phyloP scores from a whole-genome alignment of 2,113 vertebrate species.

The Gnathonemus echidnorhynchus region DNA sequence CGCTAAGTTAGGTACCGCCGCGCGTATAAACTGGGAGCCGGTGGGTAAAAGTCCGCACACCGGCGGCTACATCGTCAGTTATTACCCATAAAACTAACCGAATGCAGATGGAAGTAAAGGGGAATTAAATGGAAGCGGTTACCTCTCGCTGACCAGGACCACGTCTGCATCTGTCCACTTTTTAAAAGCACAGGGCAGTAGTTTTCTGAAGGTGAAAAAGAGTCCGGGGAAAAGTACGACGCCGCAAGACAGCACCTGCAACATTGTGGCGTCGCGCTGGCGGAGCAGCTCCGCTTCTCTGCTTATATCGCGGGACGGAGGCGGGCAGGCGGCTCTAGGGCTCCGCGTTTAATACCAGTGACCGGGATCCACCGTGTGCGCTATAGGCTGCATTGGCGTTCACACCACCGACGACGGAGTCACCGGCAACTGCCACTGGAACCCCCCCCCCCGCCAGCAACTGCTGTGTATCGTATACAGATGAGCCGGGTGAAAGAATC shows the following conservation, averaged over 20 bases:
- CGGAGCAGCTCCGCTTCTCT: neutral
- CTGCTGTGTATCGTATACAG: conserved; percentile 21
- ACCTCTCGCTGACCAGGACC: conserved; percentile 72
- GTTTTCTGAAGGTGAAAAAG: conserved; percentile 57
- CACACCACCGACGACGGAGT: conserved; percentile 28
- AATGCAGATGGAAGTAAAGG: neutral
- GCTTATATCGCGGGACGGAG: neutral
- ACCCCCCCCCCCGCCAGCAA: conserved; percentile 29
- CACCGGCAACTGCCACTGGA: conserved; percentile 28
- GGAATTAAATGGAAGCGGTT: conserved; percentile 13
- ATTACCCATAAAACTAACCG: neutral
- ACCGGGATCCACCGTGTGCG: conserved; percentile 25
- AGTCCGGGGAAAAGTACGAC: conserved; percentile 65
- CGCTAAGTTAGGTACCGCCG: neutral
- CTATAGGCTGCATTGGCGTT: conserved; percentile 27
- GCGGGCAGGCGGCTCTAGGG: conserved; percentile 23
- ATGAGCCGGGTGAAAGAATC: conserved; percentile 31
- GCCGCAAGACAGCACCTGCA: conserved; percentile 59
- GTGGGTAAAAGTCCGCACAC: neutral
- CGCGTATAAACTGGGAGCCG: neutral
- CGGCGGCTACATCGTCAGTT: neutral
- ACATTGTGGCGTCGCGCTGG: conserved; percentile 47
- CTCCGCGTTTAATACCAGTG: conserved; percentile 36
- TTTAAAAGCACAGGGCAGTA: conserved; percentile 56
- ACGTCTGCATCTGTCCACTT: conserved; percentile 67